Evolutionary conservation across 1,140 invertebrate genomes (phyloP).

Genomic region (Portunus trituberculatus): DNA sequence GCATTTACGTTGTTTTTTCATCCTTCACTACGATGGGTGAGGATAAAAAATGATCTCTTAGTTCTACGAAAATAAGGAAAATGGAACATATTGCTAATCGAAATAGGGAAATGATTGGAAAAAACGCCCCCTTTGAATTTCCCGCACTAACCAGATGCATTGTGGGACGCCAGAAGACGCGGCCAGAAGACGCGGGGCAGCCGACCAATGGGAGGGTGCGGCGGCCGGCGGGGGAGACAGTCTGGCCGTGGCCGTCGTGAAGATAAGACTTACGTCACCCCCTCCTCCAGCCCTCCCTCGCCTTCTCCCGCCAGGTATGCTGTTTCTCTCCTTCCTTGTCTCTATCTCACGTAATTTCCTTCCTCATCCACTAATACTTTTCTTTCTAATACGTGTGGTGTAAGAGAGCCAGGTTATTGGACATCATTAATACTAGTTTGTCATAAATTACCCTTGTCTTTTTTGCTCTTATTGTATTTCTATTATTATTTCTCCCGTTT

Average conservation of each 20-base stretch:
- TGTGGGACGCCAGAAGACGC: constrained; percentile 66
- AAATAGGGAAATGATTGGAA: not conserved
- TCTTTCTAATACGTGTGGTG: not conserved
- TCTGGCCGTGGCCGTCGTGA: not conserved
- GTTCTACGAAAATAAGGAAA: not conserved
- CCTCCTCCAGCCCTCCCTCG: not conserved
- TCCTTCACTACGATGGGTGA: too few species aligned
- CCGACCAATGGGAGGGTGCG: constrained; percentile 21
- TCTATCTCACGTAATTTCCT: not conserved
- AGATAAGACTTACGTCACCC: not conserved
- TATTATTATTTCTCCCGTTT: not conserved
- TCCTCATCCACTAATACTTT: not conserved
- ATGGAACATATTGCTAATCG: not conserved
- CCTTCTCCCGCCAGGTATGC: constrained; percentile 5
- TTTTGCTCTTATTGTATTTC: not conserved
- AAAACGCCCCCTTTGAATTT: not conserved
- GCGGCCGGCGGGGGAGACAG: constrained; percentile 29
- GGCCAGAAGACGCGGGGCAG: constrained; percentile 52
- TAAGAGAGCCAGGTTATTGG: not conserved
- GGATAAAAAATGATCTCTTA: too few species aligned
- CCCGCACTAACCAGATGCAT: constrained; percentile 40
- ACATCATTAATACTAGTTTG: not conserved
- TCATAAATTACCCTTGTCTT: not conserved
- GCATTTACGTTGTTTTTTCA: too few species aligned
- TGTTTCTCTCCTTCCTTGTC: not conserved